Conservation (phyloP, 2,888 invertebrate species). For the Hydropsyche betteni region DNA sequence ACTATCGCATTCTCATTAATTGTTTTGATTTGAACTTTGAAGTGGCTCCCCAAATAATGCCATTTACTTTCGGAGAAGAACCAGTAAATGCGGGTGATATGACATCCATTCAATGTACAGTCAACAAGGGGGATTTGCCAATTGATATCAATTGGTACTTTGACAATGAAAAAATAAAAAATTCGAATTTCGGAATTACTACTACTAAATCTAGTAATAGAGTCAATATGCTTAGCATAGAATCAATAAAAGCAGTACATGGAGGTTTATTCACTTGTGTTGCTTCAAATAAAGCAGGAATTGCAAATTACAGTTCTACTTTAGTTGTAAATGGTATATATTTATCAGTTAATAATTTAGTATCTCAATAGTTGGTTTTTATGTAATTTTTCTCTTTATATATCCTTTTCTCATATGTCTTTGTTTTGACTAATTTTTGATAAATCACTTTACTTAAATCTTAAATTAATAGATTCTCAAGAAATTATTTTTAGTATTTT, state of each 20-base stretch:
- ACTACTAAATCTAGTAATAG: slow-evolving; percentile 62
- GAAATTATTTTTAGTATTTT: no score
- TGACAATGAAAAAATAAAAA: slow-evolving; percentile 66
- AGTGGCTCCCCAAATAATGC: slow-evolving; percentile 83
- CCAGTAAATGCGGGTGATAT: slow-evolving; percentile 77
- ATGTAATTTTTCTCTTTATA: no score
- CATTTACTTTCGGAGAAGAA: slow-evolving; percentile 79
- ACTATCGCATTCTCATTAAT: slow-evolving; percentile 7
- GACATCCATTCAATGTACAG: slow-evolving; percentile 73
- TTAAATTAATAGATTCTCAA: no score
- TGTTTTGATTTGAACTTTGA: slow-evolving; percentile 44
- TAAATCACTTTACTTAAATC: no score
- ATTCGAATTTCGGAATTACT: slow-evolving; percentile 61
- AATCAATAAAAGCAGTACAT: slow-evolving; percentile 66
- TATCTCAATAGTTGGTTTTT: slow-evolving; percentile 53
- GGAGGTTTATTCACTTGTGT: slow-evolving; percentile 71
- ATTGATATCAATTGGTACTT: slow-evolving; percentile 76
- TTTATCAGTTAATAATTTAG: slow-evolving; percentile 53
- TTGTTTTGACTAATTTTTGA: no score
- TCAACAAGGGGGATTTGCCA: slow-evolving; percentile 76
- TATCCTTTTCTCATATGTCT: no score
- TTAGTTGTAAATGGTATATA: slow-evolving; percentile 64
- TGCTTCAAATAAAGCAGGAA: slow-evolving; percentile 70
- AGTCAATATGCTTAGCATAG: slow-evolving; percentile 65
- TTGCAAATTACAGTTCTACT: slow-evolving; percentile 63